A percentile compares a stretch with the other conserved stretches of the same genome.
Evolutionary conservation across 2,797 vertebrate genomes (phyloP).

Genomic region (Lepilemur septentrionalis): DNA sequence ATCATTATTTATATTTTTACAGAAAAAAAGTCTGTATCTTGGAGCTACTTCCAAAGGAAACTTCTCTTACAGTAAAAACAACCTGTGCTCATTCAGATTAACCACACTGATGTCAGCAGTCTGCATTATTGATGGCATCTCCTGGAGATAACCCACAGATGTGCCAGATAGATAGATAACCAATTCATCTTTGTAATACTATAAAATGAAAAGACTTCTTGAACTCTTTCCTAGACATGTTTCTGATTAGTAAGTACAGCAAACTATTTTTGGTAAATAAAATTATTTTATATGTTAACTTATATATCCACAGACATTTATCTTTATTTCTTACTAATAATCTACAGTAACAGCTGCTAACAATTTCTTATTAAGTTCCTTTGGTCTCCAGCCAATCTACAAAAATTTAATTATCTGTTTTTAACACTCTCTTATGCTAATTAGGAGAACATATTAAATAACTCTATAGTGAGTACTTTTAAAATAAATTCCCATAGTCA

Average conservation of each 20-base stretch:
- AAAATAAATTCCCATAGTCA: not conserved
- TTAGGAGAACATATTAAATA: conserved; percentile 26
- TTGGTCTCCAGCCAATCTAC: not conserved
- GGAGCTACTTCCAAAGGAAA: not conserved
- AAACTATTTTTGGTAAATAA: not conserved
- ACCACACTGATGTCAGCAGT: not conserved
- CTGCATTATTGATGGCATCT: not conserved
- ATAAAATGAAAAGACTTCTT: not conserved
- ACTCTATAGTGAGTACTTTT: not conserved
- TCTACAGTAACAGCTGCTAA: not conserved
- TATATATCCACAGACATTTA: not conserved
- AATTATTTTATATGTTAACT: not conserved
- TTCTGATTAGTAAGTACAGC: not conserved
- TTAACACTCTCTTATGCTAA: not conserved
- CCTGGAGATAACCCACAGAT: not conserved
- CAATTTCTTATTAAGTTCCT: conserved; percentile 34
- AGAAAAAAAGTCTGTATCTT: not conserved
- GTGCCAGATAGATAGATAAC: not conserved
- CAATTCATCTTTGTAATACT: not conserved
- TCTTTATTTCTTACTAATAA: conserved; percentile 4
- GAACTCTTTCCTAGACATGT: not conserved
- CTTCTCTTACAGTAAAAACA: not conserved
- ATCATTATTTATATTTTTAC: not conserved
- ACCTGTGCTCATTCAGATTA: not conserved
- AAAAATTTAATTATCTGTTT: conserved; percentile 29